These are phyloP conservation scores for Stylophora pistillata DNA, from an alignment of 64 coral and sea anemone genomes.

Conservation along the genomic window DNA sequence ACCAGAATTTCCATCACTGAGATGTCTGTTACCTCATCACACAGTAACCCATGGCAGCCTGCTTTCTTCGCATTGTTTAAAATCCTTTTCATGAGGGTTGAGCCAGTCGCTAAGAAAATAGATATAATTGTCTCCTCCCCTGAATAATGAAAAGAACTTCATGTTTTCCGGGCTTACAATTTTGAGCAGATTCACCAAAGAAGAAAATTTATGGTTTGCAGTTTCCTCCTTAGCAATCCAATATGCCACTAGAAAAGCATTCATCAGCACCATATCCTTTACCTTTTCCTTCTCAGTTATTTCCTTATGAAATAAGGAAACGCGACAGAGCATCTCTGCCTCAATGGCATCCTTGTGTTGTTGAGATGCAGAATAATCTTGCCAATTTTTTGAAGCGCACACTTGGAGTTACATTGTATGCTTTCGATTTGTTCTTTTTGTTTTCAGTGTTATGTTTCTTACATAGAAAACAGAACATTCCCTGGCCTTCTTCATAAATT, in stretches of 20 bases:
- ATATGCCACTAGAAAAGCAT: constrained; percentile 47
- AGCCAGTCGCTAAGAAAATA: constrained; percentile 25
- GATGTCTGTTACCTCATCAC: constrained; percentile 48
- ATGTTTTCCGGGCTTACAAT: constrained; percentile 38
- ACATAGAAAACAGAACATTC: constrained; percentile 64
- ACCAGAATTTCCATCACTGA: constrained; percentile 40
- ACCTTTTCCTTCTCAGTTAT: constrained; percentile 15
- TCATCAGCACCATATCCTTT: constrained; percentile 24
- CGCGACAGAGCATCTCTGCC: constrained; percentile 17
- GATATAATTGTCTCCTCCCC: constrained; percentile 38
- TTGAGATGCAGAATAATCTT: constrained; percentile 52
- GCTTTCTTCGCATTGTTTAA: constrained; percentile 7
- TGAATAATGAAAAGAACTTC: constrained; percentile 30
- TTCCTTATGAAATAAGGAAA: too few species aligned
- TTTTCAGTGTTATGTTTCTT: constrained; percentile 62
- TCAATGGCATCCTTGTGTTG: constrained; percentile 60
- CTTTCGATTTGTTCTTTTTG: constrained; percentile 53
- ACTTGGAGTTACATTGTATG: constrained; percentile 23
- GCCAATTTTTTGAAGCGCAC: constrained; percentile 47
- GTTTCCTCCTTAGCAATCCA: constrained; percentile 54
- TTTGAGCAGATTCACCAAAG: constrained; percentile 40
- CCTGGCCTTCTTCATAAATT: constrained; percentile 51
- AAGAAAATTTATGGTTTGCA: constrained; percentile 36
- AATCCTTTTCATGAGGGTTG: constrained; percentile 28
- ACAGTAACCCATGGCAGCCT: constrained; percentile 29